phyloP scores from a whole-genome alignment of 2,888 invertebrate genomes.

The Cancer borealis region DNA sequence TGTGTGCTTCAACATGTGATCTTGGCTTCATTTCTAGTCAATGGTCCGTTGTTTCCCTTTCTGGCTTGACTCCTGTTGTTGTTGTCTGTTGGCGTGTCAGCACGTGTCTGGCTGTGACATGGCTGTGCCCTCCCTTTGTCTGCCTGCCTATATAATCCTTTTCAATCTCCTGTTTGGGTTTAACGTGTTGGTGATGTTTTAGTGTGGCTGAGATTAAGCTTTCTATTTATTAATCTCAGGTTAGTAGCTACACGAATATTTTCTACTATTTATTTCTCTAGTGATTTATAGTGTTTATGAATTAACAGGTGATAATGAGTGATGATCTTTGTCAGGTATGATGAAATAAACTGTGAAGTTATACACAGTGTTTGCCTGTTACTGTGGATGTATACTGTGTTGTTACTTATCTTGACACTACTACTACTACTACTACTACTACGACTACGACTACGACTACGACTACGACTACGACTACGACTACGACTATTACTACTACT shows the following conservation, averaged over 20 bases:
- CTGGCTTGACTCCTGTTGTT: neutral
- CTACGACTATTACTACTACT: neutral
- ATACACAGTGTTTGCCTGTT: too few relatives aligned
- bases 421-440: neutral
- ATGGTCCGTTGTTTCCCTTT: neutral
- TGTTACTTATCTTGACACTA: neutral
- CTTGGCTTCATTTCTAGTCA: too few relatives aligned
- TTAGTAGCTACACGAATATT: too few relatives aligned
- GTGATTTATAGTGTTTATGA: neutral
- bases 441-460: neutral
- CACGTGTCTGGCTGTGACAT: neutral
- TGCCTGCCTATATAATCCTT: neutral
- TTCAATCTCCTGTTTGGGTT: neutral
- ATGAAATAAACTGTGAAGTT: too few relatives aligned
- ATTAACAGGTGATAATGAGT: too few relatives aligned
- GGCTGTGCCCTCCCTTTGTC: neutral
- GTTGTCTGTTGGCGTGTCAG: neutral
- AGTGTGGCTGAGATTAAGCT: neutral
- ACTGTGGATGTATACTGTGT: neutral
- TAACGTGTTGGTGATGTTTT: neutral
- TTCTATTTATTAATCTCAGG: too few relatives aligned
- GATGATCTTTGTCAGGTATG: too few relatives aligned
- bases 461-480: neutral
- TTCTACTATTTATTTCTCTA: neutral
- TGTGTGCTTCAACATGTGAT: too few relatives aligned